Evolutionary conservation across 2,888 invertebrate genomes (phyloP), one percentile per base, ranked within the genome.

Genomic region (Bugula neritina): DNA sequence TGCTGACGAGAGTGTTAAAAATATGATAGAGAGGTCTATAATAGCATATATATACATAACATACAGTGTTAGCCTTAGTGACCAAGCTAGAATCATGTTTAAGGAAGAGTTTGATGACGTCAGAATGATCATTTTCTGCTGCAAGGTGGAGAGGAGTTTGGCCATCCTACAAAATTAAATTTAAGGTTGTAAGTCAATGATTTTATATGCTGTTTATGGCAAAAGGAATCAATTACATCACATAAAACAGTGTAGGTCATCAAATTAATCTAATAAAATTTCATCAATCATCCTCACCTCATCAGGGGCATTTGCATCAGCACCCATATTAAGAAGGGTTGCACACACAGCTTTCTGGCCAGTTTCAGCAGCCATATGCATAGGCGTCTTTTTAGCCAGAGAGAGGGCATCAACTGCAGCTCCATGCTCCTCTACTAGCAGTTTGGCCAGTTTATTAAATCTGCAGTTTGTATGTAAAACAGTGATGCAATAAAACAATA

Each of bases 71-170:
- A 52, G 94, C 93, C 72, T 94, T 94, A 88, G 94, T 93, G 43
- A 96, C 96, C 73, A 97, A 87, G 80, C 92, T 94, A 29, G 85
- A 85, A 74, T 85, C 81, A 78, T 85, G 81, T 85, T 97, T 95
- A 74, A 99, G 87, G 86, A 99, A 99, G 76, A 99, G 87, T 85
- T 98, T 97, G 63, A 95, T 96, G 29, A 99, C 98, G 87, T 97
- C 96, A 27, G 97, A 94, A 84, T 92, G 94, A 84, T 99, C 98
- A 84, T 98, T 97, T 87, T 97, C 94, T 72, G 96, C 96, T 0
- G 97, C 97, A 71, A 95, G 91, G 82, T 98, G 96, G 72, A 98
- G 92, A 0, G 97, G 96, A 79, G 96, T 97, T 84, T 97, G 96
- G 0, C 96, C 96, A 81, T 92, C 81, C 83, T 86, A 75, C 35